Evolutionary conservation across 1,140 invertebrate species (phyloP), one percentile per base, ranked within the genome.

Genomic region (Amphibalanus amphitrite): DNA sequence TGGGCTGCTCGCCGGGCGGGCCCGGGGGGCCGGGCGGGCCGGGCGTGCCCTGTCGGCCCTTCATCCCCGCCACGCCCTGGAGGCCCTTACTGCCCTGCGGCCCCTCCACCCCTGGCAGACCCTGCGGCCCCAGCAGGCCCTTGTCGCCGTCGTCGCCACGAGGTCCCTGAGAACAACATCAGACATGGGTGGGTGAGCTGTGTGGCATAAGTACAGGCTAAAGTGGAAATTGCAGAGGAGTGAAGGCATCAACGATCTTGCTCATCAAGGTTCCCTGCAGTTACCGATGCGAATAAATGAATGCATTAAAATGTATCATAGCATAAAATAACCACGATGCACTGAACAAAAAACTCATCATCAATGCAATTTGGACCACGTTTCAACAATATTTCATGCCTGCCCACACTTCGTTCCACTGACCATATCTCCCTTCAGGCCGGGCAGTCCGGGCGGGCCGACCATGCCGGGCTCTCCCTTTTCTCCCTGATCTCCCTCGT

Each of bases 401-500:
- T n/a, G n/a, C n/a, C n/a, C n/a, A n/a, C n/a, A n/a, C n/a, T n/a
- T n/a, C n/a, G n/a, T n/a, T n/a, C n/a, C n/a, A 28, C 76, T 81
- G 81, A 87, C 86, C 71, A 76, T 74, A 74, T 86, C 84, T 74
- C 89, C 89, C 81, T 89, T 89, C 0, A 80, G 79, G 23, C 89
- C 89, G 71, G 82, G 77, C 13, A 82, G 82, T 17, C 89, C 89
- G 59, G 78, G 74, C 1, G 81, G 78, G 15, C 88, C 89, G 47
- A 82, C 83, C 29, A 79, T 77, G 0, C 88, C 88, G 74, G 82
- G 82, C 75, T 89, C 85, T 30, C 89, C 89, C 71, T 85, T 86
- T 77, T 90, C 89, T 15, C 90, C 89, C 75, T 83, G 81, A 23
- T 89, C 86, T 1, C 89, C 89, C 78, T 89, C 89, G 0, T 85